A percentile compares a stretch with the other conserved stretches of the same genome.
Conservation (phyloP, 2,113 vertebrate species). For the Archocentrus centrarchus region DNA sequence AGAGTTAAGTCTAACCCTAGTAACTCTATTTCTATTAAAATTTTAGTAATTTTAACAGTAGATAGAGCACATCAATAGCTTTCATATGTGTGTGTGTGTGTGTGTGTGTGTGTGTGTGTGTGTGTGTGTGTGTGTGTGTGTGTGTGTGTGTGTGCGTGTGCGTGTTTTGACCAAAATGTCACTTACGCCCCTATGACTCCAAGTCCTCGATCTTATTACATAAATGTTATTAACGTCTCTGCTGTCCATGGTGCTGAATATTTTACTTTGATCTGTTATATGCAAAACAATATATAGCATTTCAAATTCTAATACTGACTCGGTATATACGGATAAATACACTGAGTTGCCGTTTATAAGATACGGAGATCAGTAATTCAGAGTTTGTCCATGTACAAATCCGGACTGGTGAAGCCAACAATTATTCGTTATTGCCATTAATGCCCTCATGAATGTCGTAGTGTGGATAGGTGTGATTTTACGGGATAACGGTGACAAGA, state of each 20-base stretch:
- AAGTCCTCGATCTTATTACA: not conserved
- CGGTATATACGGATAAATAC: not conserved
- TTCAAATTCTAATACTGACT: not conserved
- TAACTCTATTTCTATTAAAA: no score
- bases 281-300: no score
- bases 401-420: not conserved
- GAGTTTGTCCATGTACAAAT: not conserved
- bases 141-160: no score
- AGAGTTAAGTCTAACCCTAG: no score
- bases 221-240: not conserved
- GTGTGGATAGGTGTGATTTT: not conserved
- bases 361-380: not conserved
- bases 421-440: no score
- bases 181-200: no score
- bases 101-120: no score
- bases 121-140: no score
- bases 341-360: not conserved
- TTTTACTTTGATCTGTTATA: not conserved
- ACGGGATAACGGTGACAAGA: not conserved
- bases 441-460: not conserved
- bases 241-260: conserved; percentile 26
- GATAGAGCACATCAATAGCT: no score
- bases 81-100: no score
- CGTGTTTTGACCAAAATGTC: no score
- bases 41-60: no score